A percentile compares a stretch with the other conserved stretches of the same genome.
Conservation (phyloP, 1,140 invertebrate genomes). For the Zaprionus vittiger region DNA sequence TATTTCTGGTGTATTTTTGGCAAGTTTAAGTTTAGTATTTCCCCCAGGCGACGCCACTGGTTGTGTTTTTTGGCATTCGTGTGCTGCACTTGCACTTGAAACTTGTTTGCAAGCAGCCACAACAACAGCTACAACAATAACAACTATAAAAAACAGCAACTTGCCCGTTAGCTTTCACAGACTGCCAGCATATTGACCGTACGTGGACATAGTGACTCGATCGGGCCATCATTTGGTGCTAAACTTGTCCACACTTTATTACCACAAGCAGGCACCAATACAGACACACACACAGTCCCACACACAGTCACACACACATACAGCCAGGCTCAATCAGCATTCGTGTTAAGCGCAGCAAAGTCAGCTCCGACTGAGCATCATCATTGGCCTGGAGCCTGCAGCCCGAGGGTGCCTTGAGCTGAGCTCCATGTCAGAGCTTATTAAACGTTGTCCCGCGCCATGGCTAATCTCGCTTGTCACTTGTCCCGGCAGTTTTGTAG, state of each 20-base stretch:
- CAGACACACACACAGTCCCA: not conserved
- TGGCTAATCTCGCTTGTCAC: constrained; percentile 71
- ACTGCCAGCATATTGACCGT: constrained; percentile 22
- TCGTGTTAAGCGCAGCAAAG: constrained; percentile 28
- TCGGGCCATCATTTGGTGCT: constrained; percentile 48
- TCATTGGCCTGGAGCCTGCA: not conserved
- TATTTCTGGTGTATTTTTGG: not conserved
- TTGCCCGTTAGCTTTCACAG: constrained; percentile 67
- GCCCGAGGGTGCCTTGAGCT: constrained; percentile 7
- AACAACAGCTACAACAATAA: constrained; percentile 5
- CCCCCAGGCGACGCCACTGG: constrained; percentile 17
- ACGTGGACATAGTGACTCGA: constrained; percentile 16
- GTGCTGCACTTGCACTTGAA: constrained; percentile 56
- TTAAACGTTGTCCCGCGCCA: constrained; percentile 1
- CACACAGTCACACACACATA: not conserved
- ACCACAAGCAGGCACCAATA: constrained; percentile 16
- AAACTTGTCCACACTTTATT: constrained; percentile 54
- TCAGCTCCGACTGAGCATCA: constrained; percentile 29
- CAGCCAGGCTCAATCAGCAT: constrained; percentile 40
- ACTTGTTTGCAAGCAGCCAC: constrained; percentile 62
- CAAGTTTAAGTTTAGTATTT: not conserved
- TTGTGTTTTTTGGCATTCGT: constrained; percentile 60
- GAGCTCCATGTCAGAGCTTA: not conserved
- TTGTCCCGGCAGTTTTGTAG: constrained; percentile 48
- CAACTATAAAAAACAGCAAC: constrained; percentile 16